A percentile compares a stretch with the other conserved stretches of the same genome.
Evolutionary conservation across 2,113 vertebrate species (phyloP).

Genomic region (Vidua chalybeata): DNA sequence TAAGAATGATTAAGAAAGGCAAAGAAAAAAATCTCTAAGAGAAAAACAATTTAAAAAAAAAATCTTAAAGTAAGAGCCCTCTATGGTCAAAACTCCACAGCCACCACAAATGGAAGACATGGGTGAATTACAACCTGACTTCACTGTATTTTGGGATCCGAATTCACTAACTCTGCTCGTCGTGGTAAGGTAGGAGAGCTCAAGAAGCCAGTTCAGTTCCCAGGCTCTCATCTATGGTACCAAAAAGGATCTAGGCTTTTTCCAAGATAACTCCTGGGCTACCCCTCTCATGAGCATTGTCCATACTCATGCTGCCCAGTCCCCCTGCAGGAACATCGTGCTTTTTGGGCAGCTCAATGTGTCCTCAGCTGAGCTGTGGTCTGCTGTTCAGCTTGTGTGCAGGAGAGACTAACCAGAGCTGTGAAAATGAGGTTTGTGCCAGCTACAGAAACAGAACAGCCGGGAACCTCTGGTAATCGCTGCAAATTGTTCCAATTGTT

Average conservation of each 20-base stretch:
- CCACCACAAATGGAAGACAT: neutral
- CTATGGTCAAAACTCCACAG: neutral
- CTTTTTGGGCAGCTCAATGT: neutral
- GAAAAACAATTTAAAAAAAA: neutral
- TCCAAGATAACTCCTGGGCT: neutral
- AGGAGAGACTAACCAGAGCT: neutral
- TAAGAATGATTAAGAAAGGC: neutral
- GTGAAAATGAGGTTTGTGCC: neutral
- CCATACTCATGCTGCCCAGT: too few species aligned
- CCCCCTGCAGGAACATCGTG: neutral
- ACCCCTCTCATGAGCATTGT: neutral
- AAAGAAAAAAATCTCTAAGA: neutral
- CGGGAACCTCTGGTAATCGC: slow-evolving; percentile 9
- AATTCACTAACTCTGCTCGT: neutral
- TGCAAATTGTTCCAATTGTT: slow-evolving; percentile 47
- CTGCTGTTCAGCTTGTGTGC: neutral
- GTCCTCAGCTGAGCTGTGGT: neutral
- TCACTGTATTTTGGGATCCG: neutral
- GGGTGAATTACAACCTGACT: neutral
- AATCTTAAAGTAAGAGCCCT: neutral
- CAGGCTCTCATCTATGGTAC: neutral
- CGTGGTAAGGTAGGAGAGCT: neutral
- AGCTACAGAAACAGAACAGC: slow-evolving; percentile 24
- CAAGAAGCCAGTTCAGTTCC: neutral
- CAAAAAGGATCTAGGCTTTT: neutral